Base-by-base conservation (phyloP, 2,113 vertebrate genomes). In the Saimiri boliviensis region DNA sequence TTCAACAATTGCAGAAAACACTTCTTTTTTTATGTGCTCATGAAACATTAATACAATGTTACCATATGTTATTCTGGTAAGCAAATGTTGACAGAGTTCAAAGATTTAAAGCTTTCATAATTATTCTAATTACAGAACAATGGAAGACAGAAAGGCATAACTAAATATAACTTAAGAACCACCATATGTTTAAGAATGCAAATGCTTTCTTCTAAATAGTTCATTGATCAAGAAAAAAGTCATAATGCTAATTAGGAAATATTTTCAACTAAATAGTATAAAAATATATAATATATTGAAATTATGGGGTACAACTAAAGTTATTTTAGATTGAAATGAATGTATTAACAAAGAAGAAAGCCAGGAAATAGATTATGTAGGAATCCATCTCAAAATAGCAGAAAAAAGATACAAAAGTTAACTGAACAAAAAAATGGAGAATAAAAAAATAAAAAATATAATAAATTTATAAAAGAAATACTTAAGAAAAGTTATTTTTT, bases 61-160 rank as follows among this genome's bases (percentile, higher is more conserved):
- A 93, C 19, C 63, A 32, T 91, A 85, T 95, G 23, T 35, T 85
- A 37, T 40, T 35, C 37, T 49, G 60, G 11, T 88, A 73, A 49
- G 86, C 58, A 89, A 89, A 60, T 93, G 27, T 79, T 89, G 49
- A 84, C 91, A 79, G 58, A 42, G 42, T 89, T 74, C 60, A 77
- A 93, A 8, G 25, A 58, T 52, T 77, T 89, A 79, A 92, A 49
- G 77, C 35, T 56, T 68, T 82, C 19, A 92, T 32, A 27, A 56
- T 83, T 21, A 73, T 74, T 73, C 23, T 42, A 16, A 77, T 92
- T 74, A 83, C 25, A 84, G n/a, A 77, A 84, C 76, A 93, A 84
- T 89, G 32, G 11, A 77, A 93, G n/a, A 42, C 32, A 58, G 77
- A 88, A 70, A 35, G 35, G 52, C 47, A 35, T 77, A 89, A 70